Conservation (phyloP, 2,888 invertebrate genomes). For the Griposia aprilina region DNA sequence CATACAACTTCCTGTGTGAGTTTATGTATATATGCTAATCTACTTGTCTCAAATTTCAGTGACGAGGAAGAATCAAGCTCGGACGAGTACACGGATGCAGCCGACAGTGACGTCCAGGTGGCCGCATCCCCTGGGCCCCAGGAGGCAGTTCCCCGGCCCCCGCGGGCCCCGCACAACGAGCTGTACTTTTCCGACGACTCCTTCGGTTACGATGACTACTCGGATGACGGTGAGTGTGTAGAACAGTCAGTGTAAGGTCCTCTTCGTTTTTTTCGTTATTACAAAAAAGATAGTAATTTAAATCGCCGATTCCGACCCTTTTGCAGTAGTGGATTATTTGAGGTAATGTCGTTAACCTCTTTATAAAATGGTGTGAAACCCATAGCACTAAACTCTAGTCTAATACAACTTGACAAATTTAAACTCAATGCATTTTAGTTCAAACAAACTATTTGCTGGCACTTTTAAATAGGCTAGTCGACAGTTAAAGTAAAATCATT, state of each 20-base stretch:
- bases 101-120: slow-evolving; percentile 76
- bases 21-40: background rate
- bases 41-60: slow-evolving; percentile 63
- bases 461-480: background rate
- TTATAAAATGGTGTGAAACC: background rate
- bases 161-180: slow-evolving; percentile 68
- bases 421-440: background rate
- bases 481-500: background rate
- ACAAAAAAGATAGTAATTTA: background rate
- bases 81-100: slow-evolving; percentile 85
- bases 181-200: slow-evolving; percentile 85
- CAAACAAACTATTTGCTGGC: background rate
- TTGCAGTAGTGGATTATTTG: background rate
- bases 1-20: background rate
- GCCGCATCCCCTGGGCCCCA: slow-evolving; percentile 73
- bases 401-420: background rate
- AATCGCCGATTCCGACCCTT: background rate
- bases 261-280: background rate
- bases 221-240: slow-evolving; percentile 80
- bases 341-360: background rate
- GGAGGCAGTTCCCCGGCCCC: slow-evolving; percentile 60
- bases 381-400: background rate
- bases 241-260: background rate
- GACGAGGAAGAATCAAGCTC: slow-evolving; percentile 85
- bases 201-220: slow-evolving; percentile 86